Base-by-base conservation (phyloP, 2,888 invertebrate species). In the Parasteatoda lunata region DNA sequence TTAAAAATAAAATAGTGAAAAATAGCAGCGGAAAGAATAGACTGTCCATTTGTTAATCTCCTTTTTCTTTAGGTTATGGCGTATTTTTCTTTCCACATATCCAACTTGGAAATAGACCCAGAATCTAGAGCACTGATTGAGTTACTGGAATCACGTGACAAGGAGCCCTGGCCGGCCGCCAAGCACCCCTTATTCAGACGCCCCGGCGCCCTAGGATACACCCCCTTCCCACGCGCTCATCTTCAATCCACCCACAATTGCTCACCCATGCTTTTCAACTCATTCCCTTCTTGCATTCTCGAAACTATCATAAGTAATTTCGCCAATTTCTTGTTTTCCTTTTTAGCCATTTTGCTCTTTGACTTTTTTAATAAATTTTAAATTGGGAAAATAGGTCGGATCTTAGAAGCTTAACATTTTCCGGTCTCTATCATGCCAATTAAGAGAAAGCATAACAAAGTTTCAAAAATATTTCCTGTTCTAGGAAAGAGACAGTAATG, bases 61-160 rank as follows among this genome's bases (percentile, higher is more conserved):
- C 48, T 52, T 59, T 64, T 15, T 51, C n/a, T 71, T 77, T 84
- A 68, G 65, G 65, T 66, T 84, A 51, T 66, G n/a, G 47, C 72
- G 66, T 73, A 47, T 83, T 68, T 72, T 77, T 69, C 49, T 77
- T 48, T 66, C 71, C 47, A 69, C 15, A 51, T 73, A 73, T 68
- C 66, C 75, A 73, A 81, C 75, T 84, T 84, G 78, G 84, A 84
- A 84, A 77, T 84, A 64, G 84, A 84, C 75, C 73, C 73, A 78
- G 73, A 78, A 78, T 84, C 78, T 78, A 51, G 84, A 84, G 49
- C 78, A 77, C 84, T 84, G 84, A 84, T 84, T 84, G 84, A 84
- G 84, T 84, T 84, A 84, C 84, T 84, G 66, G 54, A 73, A 78
- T 84, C 84, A 84, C 84, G 84, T 84, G 84, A 84, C 78, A 73